Evolutionary conservation across 2,888 invertebrate genomes (phyloP).

Genomic region (Himalopsyche anomala): DNA sequence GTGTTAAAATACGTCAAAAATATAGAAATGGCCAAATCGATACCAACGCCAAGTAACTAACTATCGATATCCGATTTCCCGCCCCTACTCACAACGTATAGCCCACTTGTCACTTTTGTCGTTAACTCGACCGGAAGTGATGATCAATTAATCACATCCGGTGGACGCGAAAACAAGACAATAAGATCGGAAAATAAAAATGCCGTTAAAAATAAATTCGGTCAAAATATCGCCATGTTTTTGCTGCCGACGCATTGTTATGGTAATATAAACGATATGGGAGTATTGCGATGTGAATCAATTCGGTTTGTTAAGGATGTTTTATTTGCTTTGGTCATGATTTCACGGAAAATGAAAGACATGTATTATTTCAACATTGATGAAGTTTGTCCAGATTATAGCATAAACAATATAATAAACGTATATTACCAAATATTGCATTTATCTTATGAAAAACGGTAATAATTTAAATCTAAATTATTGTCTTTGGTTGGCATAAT

Average conservation of each 20-base stretch:
- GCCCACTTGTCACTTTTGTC: neutral
- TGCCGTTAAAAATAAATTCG: neutral
- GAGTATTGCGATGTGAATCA: neutral
- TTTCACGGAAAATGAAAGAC: neutral
- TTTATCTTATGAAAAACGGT: too few species aligned
- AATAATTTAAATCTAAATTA: too few species aligned
- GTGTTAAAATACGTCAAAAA: neutral
- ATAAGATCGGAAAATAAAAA: constrained; percentile 12
- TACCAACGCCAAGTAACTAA: neutral
- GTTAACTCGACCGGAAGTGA: constrained; percentile 30
- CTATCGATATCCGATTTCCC: neutral
- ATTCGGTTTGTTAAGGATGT: neutral
- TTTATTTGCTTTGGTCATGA: neutral
- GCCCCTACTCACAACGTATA: neutral
- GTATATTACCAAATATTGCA: too few species aligned
- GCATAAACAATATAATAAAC: too few species aligned
- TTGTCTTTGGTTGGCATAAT: too few species aligned
- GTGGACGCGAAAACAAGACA: constrained; percentile 16
- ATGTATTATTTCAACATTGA: too few species aligned
- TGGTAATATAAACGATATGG: constrained; percentile 11
- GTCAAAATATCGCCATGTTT: neutral
- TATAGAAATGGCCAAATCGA: neutral
- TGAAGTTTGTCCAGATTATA: too few species aligned
- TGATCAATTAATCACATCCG: constrained; percentile 30
- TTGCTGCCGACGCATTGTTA: neutral